Percentiles rank a stretch among this genome's conserved stretches.
These are phyloP conservation scores for Phymanthus crucifer DNA, from an alignment of 92 coral and sea anemone species.

Conservation along the genomic window DNA sequence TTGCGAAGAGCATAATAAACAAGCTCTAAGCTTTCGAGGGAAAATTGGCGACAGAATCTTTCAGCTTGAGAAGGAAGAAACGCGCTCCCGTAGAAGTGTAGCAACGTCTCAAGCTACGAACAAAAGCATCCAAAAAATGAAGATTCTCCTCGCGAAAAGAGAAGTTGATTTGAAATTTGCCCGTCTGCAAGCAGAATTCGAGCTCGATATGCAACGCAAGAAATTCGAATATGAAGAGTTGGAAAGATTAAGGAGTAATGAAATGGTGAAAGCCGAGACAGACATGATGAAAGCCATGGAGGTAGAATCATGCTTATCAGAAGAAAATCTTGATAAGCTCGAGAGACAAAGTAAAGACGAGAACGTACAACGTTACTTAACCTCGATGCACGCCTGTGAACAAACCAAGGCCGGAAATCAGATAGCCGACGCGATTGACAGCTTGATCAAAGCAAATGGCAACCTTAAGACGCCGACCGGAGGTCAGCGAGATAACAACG, in stretches of 20 bases:
- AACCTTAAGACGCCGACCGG: slow-evolving; percentile 1
- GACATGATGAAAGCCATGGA: slow-evolving; percentile 31
- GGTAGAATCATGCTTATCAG: not conserved
- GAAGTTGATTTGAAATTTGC: slow-evolving; percentile 33
- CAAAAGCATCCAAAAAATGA: slow-evolving; percentile 4
- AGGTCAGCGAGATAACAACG: not conserved
- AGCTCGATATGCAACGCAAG: slow-evolving; percentile 28
- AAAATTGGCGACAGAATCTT: slow-evolving; percentile 40
- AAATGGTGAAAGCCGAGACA: slow-evolving; percentile 33
- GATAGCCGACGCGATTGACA: not conserved
- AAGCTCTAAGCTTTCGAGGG: slow-evolving; percentile 23
- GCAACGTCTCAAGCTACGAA: slow-evolving; percentile 16
- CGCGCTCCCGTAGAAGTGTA: slow-evolving; percentile 18
- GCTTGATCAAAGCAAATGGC: not conserved
- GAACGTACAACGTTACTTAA: not conserved
- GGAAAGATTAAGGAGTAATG: slow-evolving; percentile 29
- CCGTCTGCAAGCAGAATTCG: slow-evolving; percentile 11
- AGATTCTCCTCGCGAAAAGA: slow-evolving; percentile 4
- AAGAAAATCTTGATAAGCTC: not conserved
- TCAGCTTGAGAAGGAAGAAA: slow-evolving; percentile 40
- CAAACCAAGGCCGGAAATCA: slow-evolving; percentile 3
- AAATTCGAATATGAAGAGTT: slow-evolving; percentile 34
- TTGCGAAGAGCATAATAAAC: slow-evolving; percentile 6
- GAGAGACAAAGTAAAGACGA: not conserved
- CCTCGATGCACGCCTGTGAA: not conserved